Evolutionary conservation across 2,888 invertebrate species (phyloP).

Genomic region (Eupithecia exiguata): DNA sequence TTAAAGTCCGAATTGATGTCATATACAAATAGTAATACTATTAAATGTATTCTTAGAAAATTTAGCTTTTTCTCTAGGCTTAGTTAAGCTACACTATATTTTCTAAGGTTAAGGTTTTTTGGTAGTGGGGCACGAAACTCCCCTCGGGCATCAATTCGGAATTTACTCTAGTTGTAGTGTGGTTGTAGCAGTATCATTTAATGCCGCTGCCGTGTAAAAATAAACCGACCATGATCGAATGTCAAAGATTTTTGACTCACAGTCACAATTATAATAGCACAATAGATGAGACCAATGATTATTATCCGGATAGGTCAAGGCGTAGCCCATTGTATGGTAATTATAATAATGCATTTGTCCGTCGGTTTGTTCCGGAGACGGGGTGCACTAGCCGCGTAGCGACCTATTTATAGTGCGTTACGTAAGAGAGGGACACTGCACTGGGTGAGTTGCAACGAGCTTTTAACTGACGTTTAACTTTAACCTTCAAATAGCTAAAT

Average conservation of each 20-base stretch:
- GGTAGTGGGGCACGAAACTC: not conserved
- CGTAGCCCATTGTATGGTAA: slow-evolving; percentile 38
- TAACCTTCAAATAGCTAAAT: not conserved
- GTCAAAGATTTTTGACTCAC: slow-evolving; percentile 9
- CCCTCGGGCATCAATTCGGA: not conserved
- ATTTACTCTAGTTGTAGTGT: not conserved
- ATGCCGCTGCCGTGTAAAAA: not conserved
- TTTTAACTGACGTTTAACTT: slow-evolving; percentile 39
- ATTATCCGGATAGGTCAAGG: slow-evolving; percentile 29
- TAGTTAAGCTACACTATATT: too few species aligned
- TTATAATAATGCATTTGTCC: slow-evolving; percentile 37
- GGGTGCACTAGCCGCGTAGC: slow-evolving; percentile 39
- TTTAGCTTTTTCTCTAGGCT: too few species aligned
- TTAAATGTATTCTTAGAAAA: too few species aligned
- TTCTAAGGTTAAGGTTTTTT: not conserved
- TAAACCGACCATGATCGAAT: slow-evolving; percentile 8
- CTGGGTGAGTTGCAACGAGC: slow-evolving; percentile 45
- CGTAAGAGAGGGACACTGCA: slow-evolving; percentile 66
- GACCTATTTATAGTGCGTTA: slow-evolving; percentile 59
- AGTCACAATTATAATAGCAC: slow-evolving; percentile 7
- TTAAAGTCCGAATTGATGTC: too few species aligned
- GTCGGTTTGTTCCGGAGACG: slow-evolving; percentile 38
- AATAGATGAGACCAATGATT: slow-evolving; percentile 17
- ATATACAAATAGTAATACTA: too few species aligned
- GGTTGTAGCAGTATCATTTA: not conserved